phyloP scores from a whole-genome alignment of 2,113 vertebrate species.

The Manacus vitellinus region DNA sequence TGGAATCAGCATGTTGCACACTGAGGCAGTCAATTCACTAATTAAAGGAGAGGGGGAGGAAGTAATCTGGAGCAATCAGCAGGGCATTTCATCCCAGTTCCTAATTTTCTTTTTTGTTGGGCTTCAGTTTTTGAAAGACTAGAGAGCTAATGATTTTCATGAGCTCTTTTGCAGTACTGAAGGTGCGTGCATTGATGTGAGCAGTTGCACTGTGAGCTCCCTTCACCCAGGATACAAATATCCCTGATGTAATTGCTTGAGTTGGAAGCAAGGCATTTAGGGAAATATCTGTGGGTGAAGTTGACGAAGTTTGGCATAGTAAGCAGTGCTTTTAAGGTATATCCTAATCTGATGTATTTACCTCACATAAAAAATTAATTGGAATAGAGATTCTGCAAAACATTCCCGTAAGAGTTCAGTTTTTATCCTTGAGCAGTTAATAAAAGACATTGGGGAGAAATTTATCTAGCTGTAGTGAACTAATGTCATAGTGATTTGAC shows the following conservation, averaged over 20 bases:
- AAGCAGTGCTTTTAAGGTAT: not conserved
- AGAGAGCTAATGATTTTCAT: not conserved
- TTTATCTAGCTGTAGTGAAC: not conserved
- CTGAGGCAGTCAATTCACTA: slow-evolving; percentile 11
- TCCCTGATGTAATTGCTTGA: not conserved
- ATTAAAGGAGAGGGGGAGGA: slow-evolving; percentile 9
- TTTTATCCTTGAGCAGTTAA: not conserved
- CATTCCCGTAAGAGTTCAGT: not conserved
- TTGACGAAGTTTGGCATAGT: not conserved
- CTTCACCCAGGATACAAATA: not conserved
- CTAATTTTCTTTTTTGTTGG: slow-evolving; percentile 9
- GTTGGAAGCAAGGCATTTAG: not conserved
- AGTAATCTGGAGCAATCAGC: slow-evolving; percentile 39
- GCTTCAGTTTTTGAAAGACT: not conserved
- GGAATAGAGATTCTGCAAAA: not conserved
- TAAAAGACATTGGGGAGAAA: not conserved
- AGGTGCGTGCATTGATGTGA: not conserved
- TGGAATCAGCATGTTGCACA: not conserved
- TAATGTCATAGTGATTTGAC: not conserved
- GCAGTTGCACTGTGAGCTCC: not conserved
- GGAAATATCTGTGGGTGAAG: not conserved
- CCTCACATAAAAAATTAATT: not conserved
- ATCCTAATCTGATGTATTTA: not conserved
- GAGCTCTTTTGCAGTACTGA: not conserved
- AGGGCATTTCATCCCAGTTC: slow-evolving; percentile 27